A percentile compares a stretch with the other conserved stretches of the same genome.
These are phyloP conservation scores for Ursus arctos DNA, from an alignment of 2,113 vertebrate species.

Conservation along the genomic window DNA sequence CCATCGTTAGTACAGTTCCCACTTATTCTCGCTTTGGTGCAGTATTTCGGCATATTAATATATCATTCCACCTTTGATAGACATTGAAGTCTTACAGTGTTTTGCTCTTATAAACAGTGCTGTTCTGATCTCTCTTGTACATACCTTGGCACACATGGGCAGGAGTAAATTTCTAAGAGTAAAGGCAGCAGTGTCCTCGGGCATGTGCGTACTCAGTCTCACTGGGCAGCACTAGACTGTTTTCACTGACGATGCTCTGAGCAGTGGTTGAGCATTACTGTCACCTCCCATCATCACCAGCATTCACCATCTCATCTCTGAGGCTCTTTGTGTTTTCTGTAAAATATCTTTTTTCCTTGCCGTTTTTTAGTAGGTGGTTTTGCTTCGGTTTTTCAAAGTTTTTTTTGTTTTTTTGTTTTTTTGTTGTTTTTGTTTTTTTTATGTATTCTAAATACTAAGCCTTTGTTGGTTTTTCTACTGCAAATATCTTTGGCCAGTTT, in stretches of 20 bases:
- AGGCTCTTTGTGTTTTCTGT: not conserved
- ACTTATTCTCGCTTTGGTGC: not conserved
- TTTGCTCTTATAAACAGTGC: not conserved
- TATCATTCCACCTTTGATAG: not conserved
- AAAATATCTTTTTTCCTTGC: not conserved
- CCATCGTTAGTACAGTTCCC: not conserved
- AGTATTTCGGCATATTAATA: not conserved
- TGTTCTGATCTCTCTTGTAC: not conserved
- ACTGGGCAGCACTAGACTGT: not conserved
- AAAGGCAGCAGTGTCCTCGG: too few relatives aligned
- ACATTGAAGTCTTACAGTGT: not conserved
- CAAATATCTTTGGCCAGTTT: not conserved
- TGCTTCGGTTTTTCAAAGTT: not conserved
- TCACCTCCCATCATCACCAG: not conserved
- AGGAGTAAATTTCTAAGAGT: not conserved
- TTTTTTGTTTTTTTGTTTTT: not conserved
- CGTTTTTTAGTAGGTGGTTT: not conserved
- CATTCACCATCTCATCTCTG: not conserved
- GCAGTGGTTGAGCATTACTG: not conserved
- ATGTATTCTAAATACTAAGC: not conserved
- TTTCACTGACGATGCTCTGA: not conserved
- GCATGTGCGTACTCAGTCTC: not conserved
- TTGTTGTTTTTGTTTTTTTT: not conserved
- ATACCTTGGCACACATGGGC: not conserved
- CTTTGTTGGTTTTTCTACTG: not conserved